Evolutionary conservation across 1,140 invertebrate genomes (phyloP), one percentile per base, ranked within the genome.

Genomic region (Atopsyche davidsoni): DNA sequence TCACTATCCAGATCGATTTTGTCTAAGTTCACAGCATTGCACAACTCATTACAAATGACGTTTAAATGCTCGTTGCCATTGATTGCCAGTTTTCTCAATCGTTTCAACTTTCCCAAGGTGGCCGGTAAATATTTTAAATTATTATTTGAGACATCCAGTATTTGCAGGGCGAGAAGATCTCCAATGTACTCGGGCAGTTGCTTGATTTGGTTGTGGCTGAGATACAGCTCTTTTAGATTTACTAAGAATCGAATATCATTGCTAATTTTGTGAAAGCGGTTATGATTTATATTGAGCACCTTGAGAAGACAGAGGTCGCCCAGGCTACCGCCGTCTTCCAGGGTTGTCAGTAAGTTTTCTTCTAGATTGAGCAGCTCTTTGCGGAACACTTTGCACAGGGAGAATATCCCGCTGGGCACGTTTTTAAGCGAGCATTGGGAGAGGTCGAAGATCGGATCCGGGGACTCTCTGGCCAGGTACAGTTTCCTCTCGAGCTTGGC

Each of bases 361-460:
- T 85, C 69, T 51, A 89, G 68, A 60, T 79, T 72, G 39, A 87
- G 66, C 34, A 70, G 67, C 57, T 83, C 79, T 70, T 90, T 90
- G 45, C 83, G 77, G 58, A 87, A 83, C 32, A 89, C 83, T 66
- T 82, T 83, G 65, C 86, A 89, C 25, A 87, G 68, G 2, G 82
- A 80, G 70, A 81, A 89, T 51, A 87, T 83, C 40, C 85, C 84
- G 43, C 78, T 72, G 17, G 86, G 86, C 32, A 89, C 76, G 41
- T 75, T 68, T 59, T 76, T 77, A 39, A 88, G 72, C 56, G 75
- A 72, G 68, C 85, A 88, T 51, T 83, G 80, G 2, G 83, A 82
- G 50, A 89, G 64, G 68, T 89, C 85, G 64, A 86, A 89, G 38
- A 80, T 69, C 46, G 81, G 78, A 62, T 86, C 85, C 13, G 85